phyloP scores from a whole-genome alignment of 2,888 invertebrate genomes.

The Philonicus albiceps region DNA sequence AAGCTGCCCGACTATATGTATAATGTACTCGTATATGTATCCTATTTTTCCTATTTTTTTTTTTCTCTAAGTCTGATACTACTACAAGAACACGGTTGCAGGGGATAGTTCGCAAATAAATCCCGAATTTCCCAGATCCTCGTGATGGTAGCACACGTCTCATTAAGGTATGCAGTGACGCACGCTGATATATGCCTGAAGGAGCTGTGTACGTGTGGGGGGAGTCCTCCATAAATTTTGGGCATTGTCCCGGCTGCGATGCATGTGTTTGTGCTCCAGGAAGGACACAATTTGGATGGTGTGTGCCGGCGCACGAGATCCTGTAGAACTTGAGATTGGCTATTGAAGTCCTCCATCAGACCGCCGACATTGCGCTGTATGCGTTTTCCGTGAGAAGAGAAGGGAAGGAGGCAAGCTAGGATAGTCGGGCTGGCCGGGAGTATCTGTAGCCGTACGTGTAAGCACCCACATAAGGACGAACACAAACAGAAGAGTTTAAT shows the following conservation, averaged over 20 bases:
- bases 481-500: constrained; percentile 21
- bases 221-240: not conserved
- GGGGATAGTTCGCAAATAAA: constrained; percentile 10
- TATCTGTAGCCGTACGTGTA: not conserved
- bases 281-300: not conserved
- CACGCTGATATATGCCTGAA: not conserved
- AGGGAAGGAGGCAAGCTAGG: not conserved
- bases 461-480: constrained; percentile 15
- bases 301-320: not conserved
- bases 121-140: not conserved
- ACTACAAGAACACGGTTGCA: not conserved
- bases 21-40: not conserved
- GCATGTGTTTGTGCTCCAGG: not conserved
- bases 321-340: constrained; percentile 5
- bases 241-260: not conserved
- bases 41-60: not conserved
- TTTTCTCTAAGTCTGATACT: not conserved
- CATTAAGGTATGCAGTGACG: not conserved
- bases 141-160: not conserved
- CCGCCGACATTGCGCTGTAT: not conserved
- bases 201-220: not conserved
- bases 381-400: not conserved
- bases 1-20: not conserved
- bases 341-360: constrained; percentile 9
- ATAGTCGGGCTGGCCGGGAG: not conserved